Conservation (phyloP, 2,888 invertebrate species). For the Hipparchia semele region DNA sequence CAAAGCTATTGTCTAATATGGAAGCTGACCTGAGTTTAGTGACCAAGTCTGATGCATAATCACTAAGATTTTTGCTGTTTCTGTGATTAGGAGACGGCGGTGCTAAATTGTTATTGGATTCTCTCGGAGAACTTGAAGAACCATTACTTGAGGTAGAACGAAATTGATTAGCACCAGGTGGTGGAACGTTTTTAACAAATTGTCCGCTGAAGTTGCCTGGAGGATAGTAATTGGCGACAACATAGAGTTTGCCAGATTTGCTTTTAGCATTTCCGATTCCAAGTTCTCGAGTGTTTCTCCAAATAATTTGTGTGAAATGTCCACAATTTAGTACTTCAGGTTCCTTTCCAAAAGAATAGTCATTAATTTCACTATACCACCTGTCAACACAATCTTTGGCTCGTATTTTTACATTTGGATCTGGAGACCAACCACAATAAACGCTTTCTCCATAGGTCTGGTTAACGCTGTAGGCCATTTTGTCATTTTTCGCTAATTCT, state of each 20-base stretch:
- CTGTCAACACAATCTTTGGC: slow-evolving; percentile 87
- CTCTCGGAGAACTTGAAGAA: slow-evolving; percentile 47
- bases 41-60: slow-evolving; percentile 65
- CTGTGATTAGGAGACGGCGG: slow-evolving; percentile 58
- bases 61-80: slow-evolving; percentile 63
- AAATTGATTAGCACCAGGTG: slow-evolving; percentile 76
- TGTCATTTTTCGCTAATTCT: slow-evolving; percentile 84
- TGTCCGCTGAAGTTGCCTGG: slow-evolving; percentile 91
- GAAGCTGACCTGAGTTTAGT: slow-evolving; percentile 64
- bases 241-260: slow-evolving; percentile 90
- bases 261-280: slow-evolving; percentile 90
- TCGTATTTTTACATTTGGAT: slow-evolving; percentile 85
- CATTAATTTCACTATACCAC: slow-evolving; percentile 90
- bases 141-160: slow-evolving; percentile 45
- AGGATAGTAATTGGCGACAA: slow-evolving; percentile 93
- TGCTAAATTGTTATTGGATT: slow-evolving; percentile 61
- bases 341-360: slow-evolving; percentile 86
- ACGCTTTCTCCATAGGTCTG: slow-evolving; percentile 87
- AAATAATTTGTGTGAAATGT: slow-evolving; percentile 91
- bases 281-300: slow-evolving; percentile 88
- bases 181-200: slow-evolving; percentile 86
- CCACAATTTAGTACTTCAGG: slow-evolving; percentile 86
- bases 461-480: slow-evolving; percentile 85
- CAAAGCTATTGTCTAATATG: slow-evolving; percentile 79
- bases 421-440: slow-evolving; percentile 87